Base-by-base conservation (phyloP, 2,888 invertebrate species). In the Gasteruption jaculator region DNA sequence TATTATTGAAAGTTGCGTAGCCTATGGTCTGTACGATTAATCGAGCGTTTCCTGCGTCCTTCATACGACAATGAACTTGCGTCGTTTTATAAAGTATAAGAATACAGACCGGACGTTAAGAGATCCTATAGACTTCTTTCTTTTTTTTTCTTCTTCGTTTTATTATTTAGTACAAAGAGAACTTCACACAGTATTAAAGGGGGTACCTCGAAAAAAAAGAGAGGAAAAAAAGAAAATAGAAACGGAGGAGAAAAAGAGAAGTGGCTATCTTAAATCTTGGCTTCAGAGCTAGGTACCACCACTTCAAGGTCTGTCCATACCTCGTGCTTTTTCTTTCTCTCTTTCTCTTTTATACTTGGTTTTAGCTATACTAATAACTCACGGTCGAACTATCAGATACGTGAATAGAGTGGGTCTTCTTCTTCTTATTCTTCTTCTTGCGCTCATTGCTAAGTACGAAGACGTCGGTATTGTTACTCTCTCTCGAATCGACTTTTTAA, bases 341-440 rank as follows among this genome's bases (percentile, higher is more conserved):
- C 3, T 14, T 4, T 22, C 26, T 35, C n/a, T 12, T 14, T 11
- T 38, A 31, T 11, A 18, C 31, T 38, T 29, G 10, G 19, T 12
- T n/a, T n/a, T n/a, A n/a, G n/a, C n/a, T 50, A 52, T 47, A 46
- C 50, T 56, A 54, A 56, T 56, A 56, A 56, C 57, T 56, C 57
- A 56, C 49, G 50, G 45, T 49, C 46, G 36, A 57, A 48, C 52
- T 55, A 56, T 56, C 57, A 50, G 56, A 56, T 56, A 42, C 30
- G 35, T 24, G 29, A 21, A 19, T 25, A 33, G n/a, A 24, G 16
- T 22, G 38, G 14, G 19, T 16, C 36, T 16, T 19, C 24, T 7
- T n/a, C 24, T 36, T 7, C 11, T 36, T 12, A 10, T 3, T 41
- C 32, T 40, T 22, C 24, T 25, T 25, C 24, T 26, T 22, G 16